Percentiles rank a stretch among this genome's conserved stretches.
phyloP scores from a whole-genome alignment of 2,888 invertebrate genomes.

The Eretmocerus hayati region DNA sequence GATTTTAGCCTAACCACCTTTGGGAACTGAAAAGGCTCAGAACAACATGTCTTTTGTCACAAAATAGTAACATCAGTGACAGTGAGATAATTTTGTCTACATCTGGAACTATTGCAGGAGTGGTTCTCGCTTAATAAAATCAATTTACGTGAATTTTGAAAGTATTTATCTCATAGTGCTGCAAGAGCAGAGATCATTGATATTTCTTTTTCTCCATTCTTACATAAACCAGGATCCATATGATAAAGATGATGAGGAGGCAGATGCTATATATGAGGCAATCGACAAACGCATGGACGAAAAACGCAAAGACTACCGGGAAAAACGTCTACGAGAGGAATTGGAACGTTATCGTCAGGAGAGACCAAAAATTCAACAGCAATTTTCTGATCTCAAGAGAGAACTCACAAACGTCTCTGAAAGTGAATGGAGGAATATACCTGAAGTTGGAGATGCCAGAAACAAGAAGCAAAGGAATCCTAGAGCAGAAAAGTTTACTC shows the following conservation, averaged over 20 bases:
- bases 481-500: conserved; percentile 92
- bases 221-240: conserved; percentile 79
- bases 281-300: conserved; percentile 99
- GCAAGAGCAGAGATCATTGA: neutral
- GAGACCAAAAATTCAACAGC: conserved; percentile 97
- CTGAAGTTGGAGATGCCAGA: conserved; percentile 98
- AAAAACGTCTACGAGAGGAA: conserved; percentile 82
- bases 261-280: conserved; percentile 96
- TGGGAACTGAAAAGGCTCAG: too few species aligned
- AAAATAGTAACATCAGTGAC: too few species aligned
- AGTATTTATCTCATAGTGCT: neutral
- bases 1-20: too few species aligned
- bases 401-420: conserved; percentile 75
- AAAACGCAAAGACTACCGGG: conserved; percentile 91
- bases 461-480: conserved; percentile 95
- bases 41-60: too few species aligned
- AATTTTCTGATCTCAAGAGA: conserved; percentile 94
- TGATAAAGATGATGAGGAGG: conserved; percentile 99
- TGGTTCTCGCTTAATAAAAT: too few species aligned
- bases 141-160: too few species aligned
- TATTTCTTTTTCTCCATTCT: neutral
- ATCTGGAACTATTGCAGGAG: too few species aligned
- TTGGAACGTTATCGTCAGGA: conserved; percentile 97
- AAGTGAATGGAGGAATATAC: conserved; percentile 95
- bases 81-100: too few species aligned